phyloP scores from a whole-genome alignment of 2,797 vertebrate genomes.

The Sebastes hubbsi region DNA sequence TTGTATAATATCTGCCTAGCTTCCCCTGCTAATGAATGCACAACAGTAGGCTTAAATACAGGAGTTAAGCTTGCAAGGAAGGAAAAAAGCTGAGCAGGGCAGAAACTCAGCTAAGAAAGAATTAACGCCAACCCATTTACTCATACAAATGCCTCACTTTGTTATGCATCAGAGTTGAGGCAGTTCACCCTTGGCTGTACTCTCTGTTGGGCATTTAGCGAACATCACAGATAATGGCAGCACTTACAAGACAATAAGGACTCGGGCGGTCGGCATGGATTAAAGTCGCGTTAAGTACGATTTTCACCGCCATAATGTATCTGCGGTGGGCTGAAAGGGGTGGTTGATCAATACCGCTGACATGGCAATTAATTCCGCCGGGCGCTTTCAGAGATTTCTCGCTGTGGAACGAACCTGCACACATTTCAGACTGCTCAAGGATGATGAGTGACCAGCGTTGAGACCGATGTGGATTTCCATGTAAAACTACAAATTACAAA shows the following conservation, averaged over 20 bases:
- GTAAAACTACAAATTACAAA: not conserved
- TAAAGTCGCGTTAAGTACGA: slow-evolving; percentile 65
- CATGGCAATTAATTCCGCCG: slow-evolving; percentile 52
- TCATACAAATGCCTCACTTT: slow-evolving; percentile 50
- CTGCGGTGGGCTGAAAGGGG: slow-evolving; percentile 47
- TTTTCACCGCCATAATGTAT: slow-evolving; percentile 66
- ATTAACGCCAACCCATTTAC: slow-evolving; percentile 32
- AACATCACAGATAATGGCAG: slow-evolving; percentile 67
- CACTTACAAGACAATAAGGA: slow-evolving; percentile 70
- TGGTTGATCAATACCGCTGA: slow-evolving; percentile 68
- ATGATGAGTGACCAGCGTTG: not conserved
- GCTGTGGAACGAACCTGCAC: not conserved
- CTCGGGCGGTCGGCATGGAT: slow-evolving; percentile 50
- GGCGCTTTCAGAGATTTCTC: slow-evolving; percentile 52
- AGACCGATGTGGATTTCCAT: not conserved
- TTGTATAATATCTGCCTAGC: not conserved
- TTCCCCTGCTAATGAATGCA: slow-evolving; percentile 22
- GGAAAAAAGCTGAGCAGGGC: slow-evolving; percentile 15
- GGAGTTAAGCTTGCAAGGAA: not conserved
- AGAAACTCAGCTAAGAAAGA: slow-evolving; percentile 24
- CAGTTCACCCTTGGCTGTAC: slow-evolving; percentile 57
- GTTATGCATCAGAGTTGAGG: slow-evolving; percentile 43
- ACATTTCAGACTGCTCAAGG: slow-evolving; percentile 23
- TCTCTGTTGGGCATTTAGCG: slow-evolving; percentile 55
- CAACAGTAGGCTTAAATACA: slow-evolving; percentile 17